Base-by-base conservation (phyloP, 2,888 invertebrate genomes). In the Sphinx pinastri region DNA sequence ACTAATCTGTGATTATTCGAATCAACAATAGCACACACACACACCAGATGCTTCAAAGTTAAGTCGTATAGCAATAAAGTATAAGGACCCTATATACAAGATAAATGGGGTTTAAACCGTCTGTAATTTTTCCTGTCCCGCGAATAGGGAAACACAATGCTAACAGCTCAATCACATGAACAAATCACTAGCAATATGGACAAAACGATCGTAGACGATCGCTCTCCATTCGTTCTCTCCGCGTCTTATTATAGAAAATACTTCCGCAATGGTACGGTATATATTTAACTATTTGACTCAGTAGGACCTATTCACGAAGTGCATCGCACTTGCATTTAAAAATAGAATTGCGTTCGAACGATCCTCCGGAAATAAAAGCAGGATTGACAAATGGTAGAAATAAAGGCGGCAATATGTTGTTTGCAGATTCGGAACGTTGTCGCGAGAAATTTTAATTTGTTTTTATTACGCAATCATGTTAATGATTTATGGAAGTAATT, bases 311-410 rank as follows among this genome's bases (percentile, higher is more conserved):
- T 81, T 80, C 76, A 72, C 82, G 84, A 84, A 90, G 91, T 88
- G 90, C 91, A 90, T 86, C 83, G 89, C 83, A 84, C 90, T 87
- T 83, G 77, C 75, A 74, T 75, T 76, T 71, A 73, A 88, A 25
- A 90, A 89, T 89, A 90, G 88, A 78, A 78, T 78, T 73, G 73
- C 80, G 78, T 81, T 78, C 75, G 72, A 75, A 77, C 75, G 71
- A 78, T 79, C 80, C 68, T 69, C 68, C 78, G 72, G 72, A 81
- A 84, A 84, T 84, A 84, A 79, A 81, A 76, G 70, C 71, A 67
- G 73, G 75, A 78, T 78, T 76, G 76, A 76, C 76, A 75, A 69
- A n/a, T 45, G 54, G 38, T 19, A 38, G 31, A 31, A 54, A 49
- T 68, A 52, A 54, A 60, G 6, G 16, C n/a, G n/a, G n/a, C n/a